phyloP scores from a whole-genome alignment of 1,140 invertebrate species.

The Euwallacea similis region DNA sequence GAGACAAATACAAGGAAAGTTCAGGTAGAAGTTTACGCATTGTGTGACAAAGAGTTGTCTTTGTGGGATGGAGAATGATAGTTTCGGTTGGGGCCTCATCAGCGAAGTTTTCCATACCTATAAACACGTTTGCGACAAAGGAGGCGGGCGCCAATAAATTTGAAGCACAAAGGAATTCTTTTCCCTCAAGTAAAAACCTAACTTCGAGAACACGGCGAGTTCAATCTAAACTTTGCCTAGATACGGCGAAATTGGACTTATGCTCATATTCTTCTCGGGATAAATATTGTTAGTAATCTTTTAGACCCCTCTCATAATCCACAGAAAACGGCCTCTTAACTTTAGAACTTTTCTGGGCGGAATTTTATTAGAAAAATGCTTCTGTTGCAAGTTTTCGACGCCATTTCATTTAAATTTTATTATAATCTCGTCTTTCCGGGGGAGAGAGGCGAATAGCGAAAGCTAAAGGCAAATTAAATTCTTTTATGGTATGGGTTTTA shows the following conservation, averaged over 20 bases:
- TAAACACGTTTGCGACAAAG: too few species aligned
- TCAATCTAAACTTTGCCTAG: constrained; percentile 18
- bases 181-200: neutral
- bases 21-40: neutral
- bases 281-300: constrained; percentile 23
- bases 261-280: constrained; percentile 11
- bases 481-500: neutral
- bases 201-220: constrained; percentile 1
- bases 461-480: constrained; percentile 1
- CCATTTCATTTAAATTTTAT: constrained; percentile 20
- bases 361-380: constrained; percentile 25
- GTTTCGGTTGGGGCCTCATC: too few species aligned
- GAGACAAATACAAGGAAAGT: constrained; percentile 1
- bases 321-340: constrained; percentile 18
- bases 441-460: neutral
- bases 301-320: constrained; percentile 17
- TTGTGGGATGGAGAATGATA: too few species aligned
- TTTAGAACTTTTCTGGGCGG: constrained; percentile 12
- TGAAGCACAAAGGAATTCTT: neutral
- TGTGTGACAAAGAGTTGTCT: too few species aligned
- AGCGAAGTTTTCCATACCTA: too few species aligned
- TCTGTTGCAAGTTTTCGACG: constrained; percentile 20
- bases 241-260: constrained; percentile 18
- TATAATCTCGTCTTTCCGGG: constrained; percentile 7
- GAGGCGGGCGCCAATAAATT: too few species aligned